Evolutionary conservation across 2,113 vertebrate species (phyloP).

Genomic region (Craseonycteris thonglongyai): DNA sequence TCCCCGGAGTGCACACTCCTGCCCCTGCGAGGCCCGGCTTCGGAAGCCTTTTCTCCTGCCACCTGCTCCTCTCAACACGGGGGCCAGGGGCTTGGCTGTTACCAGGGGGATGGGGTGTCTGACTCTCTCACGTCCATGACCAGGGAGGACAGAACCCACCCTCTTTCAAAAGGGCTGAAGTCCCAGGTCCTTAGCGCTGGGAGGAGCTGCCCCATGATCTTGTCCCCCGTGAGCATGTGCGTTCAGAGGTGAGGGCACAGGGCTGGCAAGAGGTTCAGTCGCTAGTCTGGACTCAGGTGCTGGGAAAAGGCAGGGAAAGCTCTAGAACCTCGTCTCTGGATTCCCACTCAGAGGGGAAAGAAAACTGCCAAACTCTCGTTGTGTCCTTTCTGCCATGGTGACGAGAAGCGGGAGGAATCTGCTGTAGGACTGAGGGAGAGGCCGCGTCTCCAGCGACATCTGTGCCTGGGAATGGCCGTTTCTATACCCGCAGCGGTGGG

Average conservation of each 20-base stretch:
- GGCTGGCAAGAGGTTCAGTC: not conserved
- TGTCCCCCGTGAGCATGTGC: not conserved
- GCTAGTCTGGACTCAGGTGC: accelerated
- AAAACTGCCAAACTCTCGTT: not conserved
- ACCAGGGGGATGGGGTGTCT: not conserved
- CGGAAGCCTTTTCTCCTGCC: not conserved
- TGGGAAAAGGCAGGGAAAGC: not conserved
- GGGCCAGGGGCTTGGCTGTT: accelerated
- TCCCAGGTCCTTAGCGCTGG: not conserved
- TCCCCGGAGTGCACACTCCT: not conserved
- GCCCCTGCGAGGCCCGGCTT: not conserved
- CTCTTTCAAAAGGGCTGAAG: not conserved
- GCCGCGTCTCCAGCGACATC: not conserved
- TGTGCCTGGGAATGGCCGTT: not conserved
- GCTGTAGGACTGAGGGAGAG: not conserved
- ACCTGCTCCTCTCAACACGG: not conserved
- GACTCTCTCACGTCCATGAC: not conserved
- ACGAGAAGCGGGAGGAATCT: not conserved
- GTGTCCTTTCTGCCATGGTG: not conserved
- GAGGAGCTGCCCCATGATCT: not conserved
- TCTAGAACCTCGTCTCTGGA: not conserved
- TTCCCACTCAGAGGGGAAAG: not conserved
- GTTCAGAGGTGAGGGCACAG: not conserved
- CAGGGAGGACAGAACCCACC: not conserved
- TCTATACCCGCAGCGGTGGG: not conserved